Conservation (phyloP, 2,797 vertebrate genomes). For the Acrossocheilus fasciatus region DNA sequence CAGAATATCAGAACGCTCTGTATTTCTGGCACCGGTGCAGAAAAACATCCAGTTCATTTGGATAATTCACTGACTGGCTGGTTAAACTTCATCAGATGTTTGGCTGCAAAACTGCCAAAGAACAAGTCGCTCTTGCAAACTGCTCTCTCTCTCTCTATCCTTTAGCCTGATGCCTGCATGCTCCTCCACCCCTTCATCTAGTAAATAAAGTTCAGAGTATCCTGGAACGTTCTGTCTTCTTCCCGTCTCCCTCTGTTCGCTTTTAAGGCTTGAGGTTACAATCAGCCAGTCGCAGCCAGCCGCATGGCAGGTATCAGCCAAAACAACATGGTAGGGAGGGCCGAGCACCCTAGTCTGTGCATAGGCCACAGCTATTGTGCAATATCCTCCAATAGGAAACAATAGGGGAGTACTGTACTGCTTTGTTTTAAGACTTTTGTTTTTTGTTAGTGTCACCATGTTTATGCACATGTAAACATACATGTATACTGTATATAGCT, state of each 20-base stretch:
- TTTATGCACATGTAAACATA: background rate
- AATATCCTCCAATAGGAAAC: constrained; percentile 23
- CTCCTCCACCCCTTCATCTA: constrained; percentile 31
- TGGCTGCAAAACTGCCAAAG: constrained; percentile 12
- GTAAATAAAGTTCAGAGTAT: constrained; percentile 67
- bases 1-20: constrained; percentile 15
- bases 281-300: constrained; percentile 52
- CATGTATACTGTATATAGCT: background rate
- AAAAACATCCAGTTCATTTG: constrained; percentile 27
- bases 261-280: constrained; percentile 44
- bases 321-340: constrained; percentile 56
- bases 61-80: constrained; percentile 19
- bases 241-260: constrained; percentile 30
- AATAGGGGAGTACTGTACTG: background rate
- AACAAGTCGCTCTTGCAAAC: background rate
- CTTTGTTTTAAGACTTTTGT: background rate
- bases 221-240: constrained; percentile 64
- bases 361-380: constrained; percentile 44
- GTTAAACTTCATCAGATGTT: constrained; percentile 9
- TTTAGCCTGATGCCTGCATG: constrained; percentile 1
- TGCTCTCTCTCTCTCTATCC: background rate
- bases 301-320: constrained; percentile 56
- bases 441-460: background rate
- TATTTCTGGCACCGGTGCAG: constrained; percentile 5
- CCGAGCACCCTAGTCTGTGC: constrained; percentile 45